Evolutionary conservation across 2,888 invertebrate genomes (phyloP).

Genomic region (Ditylenchus weischeri): DNA sequence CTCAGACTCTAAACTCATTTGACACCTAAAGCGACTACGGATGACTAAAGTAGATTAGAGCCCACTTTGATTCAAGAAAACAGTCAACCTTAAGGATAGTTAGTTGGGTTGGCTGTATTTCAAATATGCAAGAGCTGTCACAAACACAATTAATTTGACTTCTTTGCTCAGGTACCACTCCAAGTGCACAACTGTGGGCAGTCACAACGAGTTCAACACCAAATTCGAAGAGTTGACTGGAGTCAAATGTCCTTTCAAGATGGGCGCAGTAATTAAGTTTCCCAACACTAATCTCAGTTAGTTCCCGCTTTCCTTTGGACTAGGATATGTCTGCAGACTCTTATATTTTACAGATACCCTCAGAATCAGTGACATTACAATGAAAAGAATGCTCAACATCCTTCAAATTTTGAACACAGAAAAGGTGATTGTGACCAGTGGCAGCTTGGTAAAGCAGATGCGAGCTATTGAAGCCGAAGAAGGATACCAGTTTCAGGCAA

Average conservation of each 20-base stretch:
- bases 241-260: conserved; percentile 47
- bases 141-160: not conserved
- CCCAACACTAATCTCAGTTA: conserved; percentile 47
- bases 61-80: too few species aligned
- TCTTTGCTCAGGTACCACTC: conserved; percentile 43
- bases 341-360: conserved; percentile 42
- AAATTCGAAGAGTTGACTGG: conserved; percentile 41
- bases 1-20: too few species aligned
- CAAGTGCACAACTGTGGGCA: conserved; percentile 33
- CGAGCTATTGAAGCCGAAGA: conserved; percentile 36
- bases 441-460: conserved; percentile 38
- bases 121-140: too few species aligned
- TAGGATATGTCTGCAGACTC: too few species aligned
- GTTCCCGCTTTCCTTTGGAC: conserved; percentile 16
- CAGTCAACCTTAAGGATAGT: too few species aligned
- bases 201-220: conserved; percentile 27
- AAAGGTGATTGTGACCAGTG: conserved; percentile 44
- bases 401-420: conserved; percentile 29
- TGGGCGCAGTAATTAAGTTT: conserved; percentile 53
- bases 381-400: conserved; percentile 42
- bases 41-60: too few species aligned
- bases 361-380: conserved; percentile 48
- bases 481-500: conserved; percentile 49
- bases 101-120: too few species aligned
- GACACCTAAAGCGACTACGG: too few species aligned